Conservation (phyloP, 2,797 vertebrate genomes). For the Limnodromus scolopaceus region DNA sequence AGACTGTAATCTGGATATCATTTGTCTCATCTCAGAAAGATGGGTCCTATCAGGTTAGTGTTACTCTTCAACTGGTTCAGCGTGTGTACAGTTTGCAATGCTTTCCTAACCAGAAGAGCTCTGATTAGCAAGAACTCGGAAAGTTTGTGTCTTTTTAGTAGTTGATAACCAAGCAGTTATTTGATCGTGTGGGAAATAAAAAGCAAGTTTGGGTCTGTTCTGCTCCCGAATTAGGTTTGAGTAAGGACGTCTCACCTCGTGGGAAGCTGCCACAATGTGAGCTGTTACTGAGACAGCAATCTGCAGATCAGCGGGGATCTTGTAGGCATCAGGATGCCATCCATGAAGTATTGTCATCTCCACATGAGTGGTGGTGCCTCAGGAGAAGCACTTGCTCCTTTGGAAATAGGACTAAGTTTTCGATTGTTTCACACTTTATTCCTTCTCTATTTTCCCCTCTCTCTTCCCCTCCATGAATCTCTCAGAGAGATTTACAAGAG, state of each 20-base stretch:
- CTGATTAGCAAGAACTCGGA: background rate
- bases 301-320: background rate
- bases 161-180: background rate
- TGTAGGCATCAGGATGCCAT: background rate
- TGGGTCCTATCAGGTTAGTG: background rate
- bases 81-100: background rate
- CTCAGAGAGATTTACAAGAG: no score
- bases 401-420: background rate
- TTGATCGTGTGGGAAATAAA: background rate
- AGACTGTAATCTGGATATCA: background rate
- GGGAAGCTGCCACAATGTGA: rapidly evolving
- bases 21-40: background rate
- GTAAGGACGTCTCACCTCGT: background rate
- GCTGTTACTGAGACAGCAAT: rapidly evolving
- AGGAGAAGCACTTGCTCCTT: background rate
- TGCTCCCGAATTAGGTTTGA: background rate
- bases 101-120: background rate
- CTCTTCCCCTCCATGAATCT: no score
- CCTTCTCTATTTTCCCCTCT: background rate
- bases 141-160: background rate
- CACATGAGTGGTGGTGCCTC: background rate
- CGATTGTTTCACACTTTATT: background rate
- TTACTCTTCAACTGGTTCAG: background rate
- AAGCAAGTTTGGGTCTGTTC: background rate
- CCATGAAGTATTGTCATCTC: background rate